Evolutionary conservation across 2,113 vertebrate genomes (phyloP), one percentile per base, ranked within the genome.

Genomic region (Anolis carolinensis): DNA sequence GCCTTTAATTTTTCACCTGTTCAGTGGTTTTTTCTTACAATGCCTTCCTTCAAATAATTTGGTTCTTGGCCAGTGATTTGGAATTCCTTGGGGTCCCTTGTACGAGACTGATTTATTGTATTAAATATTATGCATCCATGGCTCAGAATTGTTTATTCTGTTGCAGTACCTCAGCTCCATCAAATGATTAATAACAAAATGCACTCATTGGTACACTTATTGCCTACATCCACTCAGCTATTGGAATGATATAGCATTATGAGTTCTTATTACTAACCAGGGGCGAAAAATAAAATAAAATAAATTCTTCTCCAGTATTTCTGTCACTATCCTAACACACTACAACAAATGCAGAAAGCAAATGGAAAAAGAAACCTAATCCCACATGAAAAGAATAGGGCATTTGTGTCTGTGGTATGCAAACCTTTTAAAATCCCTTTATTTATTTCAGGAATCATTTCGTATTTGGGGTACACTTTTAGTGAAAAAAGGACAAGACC

Each of bases 261-360:
- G 92, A 94, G 88, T 83, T 94, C 90, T 92, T 92, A 93, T 72
- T 89, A 90, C 88, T 94, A 92, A 94, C 94, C 92, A 94, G 92
- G 52, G 92, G 93, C 92, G 93, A 94, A 94, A 93, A 91, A 50
- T 32, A 68, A 71, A 80, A 75, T 44, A 30, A 73, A 67, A 73
- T 59, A 83, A 73, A 87, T 92, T 89, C 85, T 88, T 92, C 86
- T 90, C 80, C 67, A 88, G 79, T 81, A 79, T 90, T 90, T 91
- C 84, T 87, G 2, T n/a, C 86, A 62, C 82, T 80, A 76, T 16
- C 25, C 50, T 68, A 82, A 72, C 71, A 91, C 73, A 87, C 84
- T 88, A 77, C 4, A 79, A 1, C 2, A 52, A 88, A 71, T 88
- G 88, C 80, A 81, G 89, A 86, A 85, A 93, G 88, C 59, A 89